Conservation (phyloP, 2,888 invertebrate species). For the Crossocerus cetratus region DNA sequence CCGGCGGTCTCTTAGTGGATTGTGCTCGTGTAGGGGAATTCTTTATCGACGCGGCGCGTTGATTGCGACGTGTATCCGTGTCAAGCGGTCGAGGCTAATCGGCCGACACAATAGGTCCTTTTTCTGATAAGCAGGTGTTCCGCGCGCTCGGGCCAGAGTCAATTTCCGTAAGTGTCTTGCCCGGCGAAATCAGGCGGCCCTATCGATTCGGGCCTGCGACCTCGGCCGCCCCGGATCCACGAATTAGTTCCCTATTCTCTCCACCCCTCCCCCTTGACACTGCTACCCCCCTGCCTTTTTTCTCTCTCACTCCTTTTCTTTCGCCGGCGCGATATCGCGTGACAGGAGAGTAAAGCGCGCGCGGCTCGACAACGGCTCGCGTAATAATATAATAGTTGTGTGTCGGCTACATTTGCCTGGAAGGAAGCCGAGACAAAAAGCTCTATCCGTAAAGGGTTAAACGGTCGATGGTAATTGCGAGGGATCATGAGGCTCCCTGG, state of each 20-base stretch:
- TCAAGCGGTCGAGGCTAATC: neutral
- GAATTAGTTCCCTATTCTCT: conserved; percentile 58
- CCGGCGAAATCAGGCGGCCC: conserved; percentile 33
- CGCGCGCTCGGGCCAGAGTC: conserved; percentile 17
- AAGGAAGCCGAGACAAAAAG: conserved; percentile 43
- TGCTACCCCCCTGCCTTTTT: neutral
- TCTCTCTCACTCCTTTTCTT: conserved; percentile 41
- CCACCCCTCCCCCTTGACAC: neutral
- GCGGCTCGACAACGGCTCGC: conserved; percentile 61
- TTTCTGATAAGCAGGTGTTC: conserved; percentile 42
- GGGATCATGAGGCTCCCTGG: too few relatives aligned
- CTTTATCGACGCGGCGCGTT: neutral
- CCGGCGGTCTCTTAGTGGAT: too few relatives aligned
- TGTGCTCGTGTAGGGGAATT: neutral
- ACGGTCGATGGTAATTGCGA: neutral
- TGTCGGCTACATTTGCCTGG: conserved; percentile 58
- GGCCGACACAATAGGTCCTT: conserved; percentile 11
- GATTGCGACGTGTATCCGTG: neutral
- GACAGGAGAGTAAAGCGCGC: conserved; percentile 67
- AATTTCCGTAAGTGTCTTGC: conserved; percentile 58
- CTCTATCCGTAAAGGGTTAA: neutral
- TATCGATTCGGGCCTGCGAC: conserved; percentile 55
- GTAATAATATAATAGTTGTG: conserved; percentile 69
- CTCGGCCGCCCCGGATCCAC: neutral
- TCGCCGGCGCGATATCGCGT: conserved; percentile 60